A percentile compares a stretch with the other conserved stretches of the same genome.
Evolutionary conservation across 2,113 vertebrate genomes (phyloP).

Genomic region (Abramis brama): DNA sequence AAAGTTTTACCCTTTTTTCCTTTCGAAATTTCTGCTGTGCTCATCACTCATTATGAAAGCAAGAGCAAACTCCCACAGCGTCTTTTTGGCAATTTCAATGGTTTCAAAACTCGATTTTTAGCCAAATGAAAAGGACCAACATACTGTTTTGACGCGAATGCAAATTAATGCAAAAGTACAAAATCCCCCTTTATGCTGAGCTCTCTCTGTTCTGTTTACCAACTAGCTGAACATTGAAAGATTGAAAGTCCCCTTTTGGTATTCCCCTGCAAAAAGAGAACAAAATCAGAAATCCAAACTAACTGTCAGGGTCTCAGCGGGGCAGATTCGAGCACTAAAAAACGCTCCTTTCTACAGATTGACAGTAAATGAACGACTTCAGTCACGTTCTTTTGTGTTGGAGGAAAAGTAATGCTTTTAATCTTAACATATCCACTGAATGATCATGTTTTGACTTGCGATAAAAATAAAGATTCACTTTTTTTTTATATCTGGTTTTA

Average conservation of each 20-base stretch:
- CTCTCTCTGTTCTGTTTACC: slow-evolving; percentile 45
- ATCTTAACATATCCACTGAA: background rate
- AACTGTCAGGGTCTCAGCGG: slow-evolving; percentile 41
- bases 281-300: slow-evolving; percentile 55
- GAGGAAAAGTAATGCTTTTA: background rate
- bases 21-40: slow-evolving; percentile 2
- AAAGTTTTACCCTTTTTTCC: background rate
- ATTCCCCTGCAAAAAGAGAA: slow-evolving; percentile 61
- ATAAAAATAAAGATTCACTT: background rate
- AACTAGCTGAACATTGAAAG: slow-evolving; percentile 36
- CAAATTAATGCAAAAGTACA: slow-evolving; percentile 60
- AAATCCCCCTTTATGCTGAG: slow-evolving; percentile 56
- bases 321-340: slow-evolving; percentile 23
- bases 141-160: slow-evolving; percentile 61
- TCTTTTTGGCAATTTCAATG: slow-evolving; percentile 36
- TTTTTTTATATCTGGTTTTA: background rate
- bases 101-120: slow-evolving; percentile 51
- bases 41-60: slow-evolving; percentile 52
- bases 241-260: slow-evolving; percentile 59
- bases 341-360: background rate
- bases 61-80: slow-evolving; percentile 21
- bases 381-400: background rate
- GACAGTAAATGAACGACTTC: slow-evolving; percentile 29
- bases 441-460: background rate
- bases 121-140: slow-evolving; percentile 46